phyloP scores from a whole-genome alignment of 1,140 invertebrate genomes.

The Papilio machaon region DNA sequence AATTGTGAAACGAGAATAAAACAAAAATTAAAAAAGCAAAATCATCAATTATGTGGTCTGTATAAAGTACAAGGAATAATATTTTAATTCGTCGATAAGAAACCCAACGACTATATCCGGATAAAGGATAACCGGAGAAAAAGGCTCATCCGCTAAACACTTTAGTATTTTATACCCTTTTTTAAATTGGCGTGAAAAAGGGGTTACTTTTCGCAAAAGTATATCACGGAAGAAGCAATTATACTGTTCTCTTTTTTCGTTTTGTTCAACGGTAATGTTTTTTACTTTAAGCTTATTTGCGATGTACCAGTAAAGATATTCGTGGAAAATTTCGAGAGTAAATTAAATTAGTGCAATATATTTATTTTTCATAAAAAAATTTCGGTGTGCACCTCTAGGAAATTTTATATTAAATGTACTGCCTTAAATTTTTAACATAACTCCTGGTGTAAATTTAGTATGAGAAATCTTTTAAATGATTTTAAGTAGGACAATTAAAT shows the following conservation, averaged over 20 bases:
- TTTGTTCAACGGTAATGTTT: constrained; percentile 20
- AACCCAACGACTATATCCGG: constrained; percentile 26
- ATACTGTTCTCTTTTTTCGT: constrained; percentile 26
- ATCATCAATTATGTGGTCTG: neutral
- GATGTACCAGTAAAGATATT: neutral
- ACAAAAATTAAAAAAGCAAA: neutral
- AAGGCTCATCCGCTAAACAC: constrained; percentile 33
- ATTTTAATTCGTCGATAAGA: constrained; percentile 23
- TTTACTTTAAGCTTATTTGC: neutral
- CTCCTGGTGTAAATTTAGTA: no score
- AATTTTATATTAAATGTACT: no score
- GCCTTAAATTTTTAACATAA: no score
- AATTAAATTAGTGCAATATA: neutral
- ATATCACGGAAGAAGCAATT: constrained; percentile 29
- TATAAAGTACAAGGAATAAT: neutral
- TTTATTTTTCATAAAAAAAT: no score
- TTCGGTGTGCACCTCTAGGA: no score
- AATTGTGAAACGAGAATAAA: neutral
- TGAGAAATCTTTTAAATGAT: no score
- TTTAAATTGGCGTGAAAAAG: constrained; percentile 33
- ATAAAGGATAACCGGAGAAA: constrained; percentile 26
- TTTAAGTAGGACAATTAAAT: no score
- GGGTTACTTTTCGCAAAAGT: constrained; percentile 15
- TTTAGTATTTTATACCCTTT: constrained; percentile 27
- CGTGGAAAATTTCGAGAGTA: neutral